These are phyloP conservation scores for Solenopsis invicta DNA, from an alignment of 1,140 invertebrate genomes.

Conservation along the genomic window DNA sequence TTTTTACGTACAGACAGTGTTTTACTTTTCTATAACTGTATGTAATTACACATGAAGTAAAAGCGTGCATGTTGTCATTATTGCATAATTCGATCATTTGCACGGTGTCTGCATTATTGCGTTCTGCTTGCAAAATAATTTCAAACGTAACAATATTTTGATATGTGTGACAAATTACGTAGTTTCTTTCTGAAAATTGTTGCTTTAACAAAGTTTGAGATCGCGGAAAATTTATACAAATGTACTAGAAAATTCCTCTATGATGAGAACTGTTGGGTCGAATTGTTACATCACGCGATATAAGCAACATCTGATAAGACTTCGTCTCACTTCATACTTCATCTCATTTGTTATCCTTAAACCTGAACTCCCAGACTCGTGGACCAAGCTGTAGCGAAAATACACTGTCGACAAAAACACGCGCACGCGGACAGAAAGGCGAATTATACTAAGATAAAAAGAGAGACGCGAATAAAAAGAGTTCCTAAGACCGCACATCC, in stretches of 20 bases:
- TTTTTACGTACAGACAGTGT: slow-evolving; percentile 65
- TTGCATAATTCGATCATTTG: slow-evolving; percentile 10
- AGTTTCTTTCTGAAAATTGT: slow-evolving; percentile 4
- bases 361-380: slow-evolving; percentile 77
- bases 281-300: not conserved
- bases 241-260: not conserved
- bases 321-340: slow-evolving; percentile 21
- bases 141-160: not conserved
- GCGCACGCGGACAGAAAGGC: slow-evolving; percentile 39
- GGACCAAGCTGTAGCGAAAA: slow-evolving; percentile 80
- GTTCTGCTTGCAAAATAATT: slow-evolving; percentile 28
- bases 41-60: slow-evolving; percentile 2
- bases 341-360: slow-evolving; percentile 41
- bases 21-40: slow-evolving; percentile 46
- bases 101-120: not conserved
- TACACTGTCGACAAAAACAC: slow-evolving; percentile 65
- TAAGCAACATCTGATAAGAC: not conserved
- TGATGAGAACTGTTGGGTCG: not conserved
- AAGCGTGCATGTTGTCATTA: slow-evolving; percentile 23
- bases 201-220: not conserved
- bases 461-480: slow-evolving; percentile 59
- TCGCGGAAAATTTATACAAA: not conserved
- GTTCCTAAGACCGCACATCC: slow-evolving; percentile 55
- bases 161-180: slow-evolving; percentile 3
- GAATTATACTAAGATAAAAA: slow-evolving; percentile 49